A percentile compares a stretch with the other conserved stretches of the same genome.
Conservation (phyloP, 2,113 vertebrate genomes). For the Hystrix cristata region DNA sequence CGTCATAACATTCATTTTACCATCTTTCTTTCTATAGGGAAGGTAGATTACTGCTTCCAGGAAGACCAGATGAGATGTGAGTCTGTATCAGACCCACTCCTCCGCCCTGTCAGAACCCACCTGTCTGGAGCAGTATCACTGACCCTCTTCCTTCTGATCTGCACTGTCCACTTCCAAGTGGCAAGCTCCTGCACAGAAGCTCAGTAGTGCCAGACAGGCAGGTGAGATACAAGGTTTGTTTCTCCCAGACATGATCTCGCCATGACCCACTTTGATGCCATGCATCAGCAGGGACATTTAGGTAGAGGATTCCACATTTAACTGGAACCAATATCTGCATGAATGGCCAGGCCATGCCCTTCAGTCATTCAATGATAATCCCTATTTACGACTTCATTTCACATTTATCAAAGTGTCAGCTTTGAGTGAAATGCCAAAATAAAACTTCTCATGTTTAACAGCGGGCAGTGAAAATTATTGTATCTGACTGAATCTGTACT, state of each 20-base stretch:
- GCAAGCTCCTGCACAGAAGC: not conserved
- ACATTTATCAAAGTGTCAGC: not conserved
- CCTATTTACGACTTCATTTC: slow-evolving; percentile 26
- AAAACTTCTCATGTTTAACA: not conserved
- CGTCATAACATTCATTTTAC: not conserved
- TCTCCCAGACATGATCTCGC: not conserved
- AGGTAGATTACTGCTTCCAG: not conserved
- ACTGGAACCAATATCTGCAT: not conserved
- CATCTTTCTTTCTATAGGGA: not conserved
- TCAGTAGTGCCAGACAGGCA: not conserved
- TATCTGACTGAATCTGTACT: slow-evolving; percentile 49
- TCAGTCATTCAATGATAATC: not conserved
- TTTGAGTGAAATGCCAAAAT: slow-evolving; percentile 21
- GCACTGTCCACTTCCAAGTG: not conserved
- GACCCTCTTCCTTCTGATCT: not conserved
- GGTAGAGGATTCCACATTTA: not conserved
- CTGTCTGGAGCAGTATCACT: not conserved
- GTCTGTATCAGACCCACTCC: not conserved
- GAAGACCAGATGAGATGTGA: not conserved
- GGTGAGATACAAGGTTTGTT: not conserved
- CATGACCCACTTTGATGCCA: not conserved
- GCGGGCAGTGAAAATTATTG: slow-evolving; percentile 33
- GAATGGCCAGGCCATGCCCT: not conserved
- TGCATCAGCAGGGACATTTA: not conserved
- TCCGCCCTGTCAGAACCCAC: not conserved